A percentile compares a stretch with the other conserved stretches of the same genome.
phyloP scores from a whole-genome alignment of 2,888 invertebrate genomes.

The Eupithecia subumbrata region DNA sequence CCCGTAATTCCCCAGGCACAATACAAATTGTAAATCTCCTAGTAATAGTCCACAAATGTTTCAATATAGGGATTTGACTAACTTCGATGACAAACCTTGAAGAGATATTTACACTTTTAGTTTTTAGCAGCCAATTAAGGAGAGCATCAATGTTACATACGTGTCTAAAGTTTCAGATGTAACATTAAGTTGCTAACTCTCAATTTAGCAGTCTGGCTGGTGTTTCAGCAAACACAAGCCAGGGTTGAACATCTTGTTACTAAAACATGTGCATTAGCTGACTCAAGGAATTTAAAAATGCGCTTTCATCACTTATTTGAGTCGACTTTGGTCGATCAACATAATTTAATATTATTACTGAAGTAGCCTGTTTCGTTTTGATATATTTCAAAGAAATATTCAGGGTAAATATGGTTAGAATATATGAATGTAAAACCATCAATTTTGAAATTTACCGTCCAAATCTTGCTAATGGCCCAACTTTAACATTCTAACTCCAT shows the following conservation, averaged over 20 bases:
- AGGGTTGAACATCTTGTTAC: slow-evolving; percentile 15
- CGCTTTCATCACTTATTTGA: slow-evolving; percentile 10
- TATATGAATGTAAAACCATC: slow-evolving; percentile 36
- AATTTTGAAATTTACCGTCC: slow-evolving; percentile 36
- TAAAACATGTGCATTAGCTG: not conserved
- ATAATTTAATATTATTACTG: slow-evolving; percentile 12
- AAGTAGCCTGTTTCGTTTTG: slow-evolving; percentile 7
- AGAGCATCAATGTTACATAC: slow-evolving; percentile 20
- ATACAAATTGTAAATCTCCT: not conserved
- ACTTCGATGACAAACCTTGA: not conserved
- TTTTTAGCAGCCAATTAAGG: slow-evolving; percentile 21
- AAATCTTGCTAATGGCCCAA: slow-evolving; percentile 33
- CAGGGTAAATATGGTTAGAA: slow-evolving; percentile 27
- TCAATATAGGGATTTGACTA: not conserved
- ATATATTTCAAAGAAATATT: slow-evolving; percentile 24
- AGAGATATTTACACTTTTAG: slow-evolving; percentile 14
- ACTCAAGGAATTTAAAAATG: slow-evolving; percentile 11
- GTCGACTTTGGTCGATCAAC: not conserved
- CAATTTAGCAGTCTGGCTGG: not conserved
- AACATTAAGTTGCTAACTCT: slow-evolving; percentile 14
- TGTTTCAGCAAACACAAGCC: slow-evolving; percentile 4
- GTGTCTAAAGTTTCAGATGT: not conserved
- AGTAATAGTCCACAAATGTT: not conserved
- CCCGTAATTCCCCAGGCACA: not conserved
- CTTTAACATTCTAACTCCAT: slow-evolving; percentile 35